Evolutionary conservation across 1,140 invertebrate genomes (phyloP).

Genomic region (Caenorhabditis inopinata): DNA sequence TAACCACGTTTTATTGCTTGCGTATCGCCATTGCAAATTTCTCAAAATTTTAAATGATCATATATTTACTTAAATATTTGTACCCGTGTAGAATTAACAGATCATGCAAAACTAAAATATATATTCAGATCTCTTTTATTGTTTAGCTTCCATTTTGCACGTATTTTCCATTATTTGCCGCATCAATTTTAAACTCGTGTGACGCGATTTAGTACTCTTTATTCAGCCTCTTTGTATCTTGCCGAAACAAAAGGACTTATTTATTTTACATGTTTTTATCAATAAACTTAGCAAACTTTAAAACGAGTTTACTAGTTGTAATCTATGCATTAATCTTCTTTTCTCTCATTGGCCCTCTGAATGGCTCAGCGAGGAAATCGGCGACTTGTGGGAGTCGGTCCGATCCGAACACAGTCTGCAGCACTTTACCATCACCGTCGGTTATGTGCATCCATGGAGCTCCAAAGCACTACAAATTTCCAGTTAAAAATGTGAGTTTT

Average conservation of each 20-base stretch:
- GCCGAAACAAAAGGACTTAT: slow-evolving; percentile 16
- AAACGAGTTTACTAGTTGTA: background rate
- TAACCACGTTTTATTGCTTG: background rate
- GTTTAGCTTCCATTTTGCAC: background rate
- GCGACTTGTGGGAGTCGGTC: slow-evolving; percentile 6
- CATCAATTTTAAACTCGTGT: slow-evolving; percentile 10
- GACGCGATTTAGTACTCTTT: slow-evolving; percentile 12
- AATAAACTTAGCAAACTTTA: background rate
- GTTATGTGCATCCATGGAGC: slow-evolving; percentile 31
- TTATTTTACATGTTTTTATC: background rate
- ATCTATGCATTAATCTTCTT: slow-evolving; percentile 2
- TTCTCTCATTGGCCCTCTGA: slow-evolving; percentile 23
- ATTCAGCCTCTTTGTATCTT: background rate
- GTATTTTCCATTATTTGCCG: slow-evolving; percentile 15
- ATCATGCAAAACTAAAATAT: slow-evolving; percentile 14
- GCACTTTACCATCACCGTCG: background rate
- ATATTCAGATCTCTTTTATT: slow-evolving; percentile 11
- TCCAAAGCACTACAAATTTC: background rate
- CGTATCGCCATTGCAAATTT: background rate
- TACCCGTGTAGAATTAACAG: background rate
- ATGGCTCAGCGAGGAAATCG: slow-evolving; percentile 9
- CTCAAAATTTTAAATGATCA: background rate
- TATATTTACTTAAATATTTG: background rate
- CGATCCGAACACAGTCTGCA: slow-evolving; percentile 16
- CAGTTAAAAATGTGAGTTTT: background rate